Base-by-base conservation (phyloP, 1,140 invertebrate genomes). In the Chionoecetes opilio region DNA sequence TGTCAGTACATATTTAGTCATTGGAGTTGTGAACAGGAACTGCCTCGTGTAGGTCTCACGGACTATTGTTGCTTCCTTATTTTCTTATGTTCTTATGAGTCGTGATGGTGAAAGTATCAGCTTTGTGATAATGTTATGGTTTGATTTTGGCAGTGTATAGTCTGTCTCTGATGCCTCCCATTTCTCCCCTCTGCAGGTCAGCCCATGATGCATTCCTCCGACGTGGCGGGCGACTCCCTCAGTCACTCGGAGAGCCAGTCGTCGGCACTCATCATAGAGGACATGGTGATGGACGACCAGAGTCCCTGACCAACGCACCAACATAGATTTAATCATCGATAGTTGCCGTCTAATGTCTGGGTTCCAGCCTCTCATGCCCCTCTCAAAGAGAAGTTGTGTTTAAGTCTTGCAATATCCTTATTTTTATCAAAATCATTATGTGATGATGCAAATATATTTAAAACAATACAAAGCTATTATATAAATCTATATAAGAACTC, bases 231-330 rank as follows among this genome's bases (percentile, higher is more conserved):
- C 26, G 91, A 92, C n/a, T 95, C 94, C 34, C 34, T 95, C 1
- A 86, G 90, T 41, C 94, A 84, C n/a, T 82, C 87, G 0, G 87
- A 90, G 75, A 92, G 94, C 38, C 94, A 95, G 84, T 95, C 94
- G 5, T 92, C 94, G 32, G 94, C 94, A 1, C 94, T 95, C 34
- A 84, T 95, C 46, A 95, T 95, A 9, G 94, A 95, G 35, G 94
- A 95, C 31, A 95, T 95, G 94, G 94, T 95, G 14, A 95, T 95
- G 94, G 94, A 95, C 32, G 94, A 95, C 31, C 94, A 95, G 91
- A 95, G 94, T 17, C 94, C 94, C 14, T 95, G 34, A 95, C 21
- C 26, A 17, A 35, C 34, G n/a, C 37, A 34, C 35, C 0, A 34
- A 29, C 5, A 35, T 31, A 32, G 26, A 38, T 37, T 34, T 82